Conservation (phyloP, 1,140 invertebrate species). For the Orius laevigatus region DNA sequence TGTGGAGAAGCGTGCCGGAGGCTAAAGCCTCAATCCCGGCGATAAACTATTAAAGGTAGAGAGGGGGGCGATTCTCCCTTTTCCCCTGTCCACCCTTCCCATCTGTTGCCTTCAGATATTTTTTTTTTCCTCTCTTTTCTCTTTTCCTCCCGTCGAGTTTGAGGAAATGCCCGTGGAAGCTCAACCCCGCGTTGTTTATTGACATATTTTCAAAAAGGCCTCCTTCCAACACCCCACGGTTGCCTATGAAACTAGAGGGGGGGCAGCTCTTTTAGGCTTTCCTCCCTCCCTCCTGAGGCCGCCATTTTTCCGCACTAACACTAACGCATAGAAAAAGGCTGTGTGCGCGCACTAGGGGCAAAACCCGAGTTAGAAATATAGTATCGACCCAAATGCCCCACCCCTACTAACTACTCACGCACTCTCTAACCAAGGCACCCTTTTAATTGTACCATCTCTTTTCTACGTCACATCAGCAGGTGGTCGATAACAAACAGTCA, state of each 20-base stretch:
- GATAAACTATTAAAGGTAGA: too few species aligned
- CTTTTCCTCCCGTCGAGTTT: too few species aligned
- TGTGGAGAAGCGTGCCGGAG: too few species aligned
- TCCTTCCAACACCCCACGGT: slow-evolving; percentile 4
- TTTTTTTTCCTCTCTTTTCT: too few species aligned
- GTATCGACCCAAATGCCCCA: slow-evolving; percentile 11
- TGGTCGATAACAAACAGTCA: slow-evolving; percentile 11
- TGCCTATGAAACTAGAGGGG: slow-evolving; percentile 11
- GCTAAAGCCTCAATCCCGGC: too few species aligned
- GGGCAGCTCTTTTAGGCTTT: not conserved
- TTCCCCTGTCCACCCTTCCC: too few species aligned
- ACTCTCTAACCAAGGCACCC: slow-evolving; percentile 3
- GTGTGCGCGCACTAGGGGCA: slow-evolving; percentile 10
- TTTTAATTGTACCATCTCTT: slow-evolving; percentile 11
- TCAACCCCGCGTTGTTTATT: slow-evolving; percentile 11
- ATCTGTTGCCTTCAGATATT: too few species aligned
- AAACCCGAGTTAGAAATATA: slow-evolving; percentile 15
- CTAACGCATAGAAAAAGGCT: slow-evolving; percentile 16
- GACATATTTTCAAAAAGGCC: slow-evolving; percentile 16
- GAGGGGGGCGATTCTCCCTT: too few species aligned
- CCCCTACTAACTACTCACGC: slow-evolving; percentile 9
- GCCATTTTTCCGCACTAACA: slow-evolving; percentile 17
- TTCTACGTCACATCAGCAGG: slow-evolving; percentile 11
- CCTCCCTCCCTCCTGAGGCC: slow-evolving; percentile 3
- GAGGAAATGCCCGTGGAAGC: too few species aligned